Conservation (phyloP, 2,888 invertebrate species). For the Pachycephus smyrnensis region DNA sequence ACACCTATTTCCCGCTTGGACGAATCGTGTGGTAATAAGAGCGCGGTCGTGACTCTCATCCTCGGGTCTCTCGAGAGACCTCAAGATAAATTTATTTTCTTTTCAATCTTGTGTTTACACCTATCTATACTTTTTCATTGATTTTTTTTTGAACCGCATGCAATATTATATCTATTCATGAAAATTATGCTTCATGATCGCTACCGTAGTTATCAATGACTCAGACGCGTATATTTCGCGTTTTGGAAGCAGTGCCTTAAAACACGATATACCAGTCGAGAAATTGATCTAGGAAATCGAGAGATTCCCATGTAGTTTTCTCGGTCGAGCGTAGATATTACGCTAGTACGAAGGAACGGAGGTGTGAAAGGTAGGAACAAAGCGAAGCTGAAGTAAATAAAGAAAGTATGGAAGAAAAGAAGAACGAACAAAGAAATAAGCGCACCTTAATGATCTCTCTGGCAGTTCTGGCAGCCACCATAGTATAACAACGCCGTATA, state of each 20-base stretch:
- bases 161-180: too few relatives aligned
- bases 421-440: neutral
- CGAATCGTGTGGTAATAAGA: conserved; percentile 12
- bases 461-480: neutral
- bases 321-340: neutral
- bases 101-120: too few relatives aligned
- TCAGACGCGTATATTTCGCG: neutral
- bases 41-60: conserved; percentile 24
- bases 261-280: neutral
- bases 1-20: conserved; percentile 17
- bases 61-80: too few relatives aligned
- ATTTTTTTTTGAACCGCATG: too few relatives aligned
- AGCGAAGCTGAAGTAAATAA: neutral
- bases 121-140: too few relatives aligned
- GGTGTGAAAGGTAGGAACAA: neutral
- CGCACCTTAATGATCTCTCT: neutral
- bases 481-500: neutral
- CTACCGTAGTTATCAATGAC: neutral
- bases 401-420: neutral
- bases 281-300: neutral
- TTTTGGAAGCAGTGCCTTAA: neutral
- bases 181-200: neutral
- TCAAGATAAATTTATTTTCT: too few relatives aligned
- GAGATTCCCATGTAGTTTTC: neutral
- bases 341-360: neutral